A percentile compares a stretch with the other conserved stretches of the same genome.
phyloP scores from a whole-genome alignment of 1,140 invertebrate genomes.

The Dryas iulia region DNA sequence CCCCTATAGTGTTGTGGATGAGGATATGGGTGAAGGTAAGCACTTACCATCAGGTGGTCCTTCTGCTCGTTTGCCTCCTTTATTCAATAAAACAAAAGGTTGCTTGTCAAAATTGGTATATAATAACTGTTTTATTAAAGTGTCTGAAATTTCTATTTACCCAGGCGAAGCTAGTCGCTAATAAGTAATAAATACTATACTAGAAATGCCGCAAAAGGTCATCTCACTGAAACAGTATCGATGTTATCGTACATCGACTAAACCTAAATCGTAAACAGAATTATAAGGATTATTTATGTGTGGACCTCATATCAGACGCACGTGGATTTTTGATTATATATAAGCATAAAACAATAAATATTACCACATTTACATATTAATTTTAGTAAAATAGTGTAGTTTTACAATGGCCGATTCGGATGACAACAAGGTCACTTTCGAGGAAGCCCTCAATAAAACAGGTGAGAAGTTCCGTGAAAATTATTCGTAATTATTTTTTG shows the following conservation, averaged over 20 bases:
- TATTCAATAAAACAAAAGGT: no score
- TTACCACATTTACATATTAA: not conserved
- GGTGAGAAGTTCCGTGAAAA: slow-evolving; percentile 30
- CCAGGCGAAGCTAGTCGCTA: no score
- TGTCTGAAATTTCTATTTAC: no score
- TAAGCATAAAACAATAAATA: not conserved
- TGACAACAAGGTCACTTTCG: slow-evolving; percentile 44
- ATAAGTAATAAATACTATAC: not conserved
- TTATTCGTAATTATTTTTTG: not conserved
- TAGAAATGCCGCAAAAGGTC: not conserved
- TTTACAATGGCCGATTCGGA: slow-evolving; percentile 18
- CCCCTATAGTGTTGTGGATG: no score
- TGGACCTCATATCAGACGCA: not conserved
- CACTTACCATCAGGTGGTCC: no score
- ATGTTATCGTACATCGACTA: slow-evolving; percentile 1
- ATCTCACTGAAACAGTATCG: not conserved
- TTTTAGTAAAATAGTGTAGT: not conserved
- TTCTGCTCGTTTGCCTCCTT: no score
- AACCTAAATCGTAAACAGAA: no score
- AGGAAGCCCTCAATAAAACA: slow-evolving; percentile 49
- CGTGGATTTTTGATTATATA: not conserved
- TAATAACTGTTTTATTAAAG: no score
- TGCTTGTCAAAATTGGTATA: no score
- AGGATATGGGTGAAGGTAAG: no score
- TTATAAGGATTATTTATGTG: not conserved